Base-by-base conservation (phyloP, 2,888 invertebrate species). In the Meteorus cinctellus region DNA sequence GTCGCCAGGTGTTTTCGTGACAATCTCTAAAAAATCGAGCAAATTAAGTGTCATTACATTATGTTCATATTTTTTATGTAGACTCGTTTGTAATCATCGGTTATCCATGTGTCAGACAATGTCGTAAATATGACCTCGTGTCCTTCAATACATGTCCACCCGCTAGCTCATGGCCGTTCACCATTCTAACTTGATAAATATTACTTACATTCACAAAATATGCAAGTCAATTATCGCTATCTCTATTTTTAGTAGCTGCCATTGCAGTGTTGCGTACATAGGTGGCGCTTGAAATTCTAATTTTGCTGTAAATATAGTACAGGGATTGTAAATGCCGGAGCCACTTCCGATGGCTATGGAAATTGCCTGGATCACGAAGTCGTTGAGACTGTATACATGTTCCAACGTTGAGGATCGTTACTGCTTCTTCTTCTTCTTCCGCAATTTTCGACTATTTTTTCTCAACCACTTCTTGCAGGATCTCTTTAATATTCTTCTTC, bases 311-410 rank as follows among this genome's bases (percentile, higher is more conserved):
- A 16, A 29, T 45, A 41, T 41, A 41, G 41, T 41, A 12, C 0
- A 27, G n/a, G 27, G 29, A 68, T 68, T 48, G 48, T 51, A 27
- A 45, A 31, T 48, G 51, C 8, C 68, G 48, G 29, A 68, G 68
- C 48, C 68, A 68, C 45, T 68, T 68, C 68, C 68, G 68, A 68
- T 51, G 29, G 29, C 45, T 29, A 62, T 62, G 62, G 45, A 51
- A 68, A 68, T 12, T 48, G 45, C 68, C 45, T 68, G 29, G 68
- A 68, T 68, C 68, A 68, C 68, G 68, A 68, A 55, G 55, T 55
- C 55, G 19, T 55, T 55, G 55, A 19, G 55, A 55, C 19, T 55
- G n/a, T 24, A 19, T 55, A 55, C 55, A 8, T 8, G 19, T 19
- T 55, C 19, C 10, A 19, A 55, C 10, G 10, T 55, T 19, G n/a